Conservation (phyloP, 2,113 vertebrate genomes). For the Dicentrarchus labrax region DNA sequence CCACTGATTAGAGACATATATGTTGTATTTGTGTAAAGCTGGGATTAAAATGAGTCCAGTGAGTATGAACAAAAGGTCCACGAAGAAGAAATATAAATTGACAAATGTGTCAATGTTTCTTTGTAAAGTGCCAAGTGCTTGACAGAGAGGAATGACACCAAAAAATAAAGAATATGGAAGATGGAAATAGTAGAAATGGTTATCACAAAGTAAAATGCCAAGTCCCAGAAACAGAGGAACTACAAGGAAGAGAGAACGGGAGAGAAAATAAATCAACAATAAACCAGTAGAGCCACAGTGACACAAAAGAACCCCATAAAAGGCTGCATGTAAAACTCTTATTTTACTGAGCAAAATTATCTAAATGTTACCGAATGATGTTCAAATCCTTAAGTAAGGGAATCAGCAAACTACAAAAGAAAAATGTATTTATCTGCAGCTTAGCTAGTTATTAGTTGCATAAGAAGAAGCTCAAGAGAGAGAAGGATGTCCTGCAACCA, state of each 20-base stretch:
- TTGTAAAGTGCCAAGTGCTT: conserved; percentile 86
- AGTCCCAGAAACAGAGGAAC: conserved; percentile 94
- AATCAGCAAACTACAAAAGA: not conserved
- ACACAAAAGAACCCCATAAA: not conserved
- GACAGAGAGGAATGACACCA: conserved; percentile 67
- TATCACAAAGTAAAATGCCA: conserved; percentile 99
- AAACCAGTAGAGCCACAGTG: not conserved
- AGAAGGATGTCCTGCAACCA: conserved; percentile 50
- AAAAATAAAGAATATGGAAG: conserved; percentile 58
- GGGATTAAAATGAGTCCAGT: not conserved
- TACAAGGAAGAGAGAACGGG: conserved; percentile 83
- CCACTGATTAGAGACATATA: conserved; percentile 51
- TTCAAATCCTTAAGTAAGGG: not conserved
- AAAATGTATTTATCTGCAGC: not conserved
- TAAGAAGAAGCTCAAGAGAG: conserved; percentile 8
- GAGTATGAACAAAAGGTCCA: conserved; percentile 21
- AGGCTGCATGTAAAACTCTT: not conserved
- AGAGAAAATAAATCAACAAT: conserved; percentile 44
- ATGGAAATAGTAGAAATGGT: conserved; percentile 91
- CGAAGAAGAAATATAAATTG: conserved; percentile 32
- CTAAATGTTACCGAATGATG: not conserved
- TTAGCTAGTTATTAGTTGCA: not conserved
- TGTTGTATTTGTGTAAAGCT: conserved; percentile 26
- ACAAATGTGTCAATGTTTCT: conserved; percentile 56
- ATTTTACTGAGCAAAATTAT: not conserved